phyloP scores from a whole-genome alignment of 2,113 vertebrate species.

The Thermophis baileyi region DNA sequence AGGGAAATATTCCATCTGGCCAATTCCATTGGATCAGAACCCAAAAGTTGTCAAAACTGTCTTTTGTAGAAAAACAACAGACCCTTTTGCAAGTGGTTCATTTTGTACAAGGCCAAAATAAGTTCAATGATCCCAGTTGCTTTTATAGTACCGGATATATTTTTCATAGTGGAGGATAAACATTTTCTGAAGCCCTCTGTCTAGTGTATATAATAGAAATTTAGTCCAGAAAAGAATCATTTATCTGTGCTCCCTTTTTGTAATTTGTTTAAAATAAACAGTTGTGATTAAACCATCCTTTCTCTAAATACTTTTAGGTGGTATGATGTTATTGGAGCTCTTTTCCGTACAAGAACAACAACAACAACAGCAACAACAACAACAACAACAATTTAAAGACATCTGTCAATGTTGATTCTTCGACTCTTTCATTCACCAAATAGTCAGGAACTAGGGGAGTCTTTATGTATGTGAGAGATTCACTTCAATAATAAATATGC shows the following conservation, averaged over 20 bases:
- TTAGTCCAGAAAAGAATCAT: not conserved
- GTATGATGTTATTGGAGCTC: not conserved
- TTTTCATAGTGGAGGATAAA: not conserved
- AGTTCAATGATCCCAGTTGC: not conserved
- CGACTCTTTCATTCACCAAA: not conserved
- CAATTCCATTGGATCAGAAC: not conserved
- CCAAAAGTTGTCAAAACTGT: not conserved
- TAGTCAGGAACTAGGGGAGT: not conserved
- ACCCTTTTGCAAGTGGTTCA: not conserved
- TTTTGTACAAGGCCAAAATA: not conserved
- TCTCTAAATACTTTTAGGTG: constrained; percentile 9
- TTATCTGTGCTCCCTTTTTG: not conserved
- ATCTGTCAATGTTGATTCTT: not conserved
- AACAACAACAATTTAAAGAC: not conserved
- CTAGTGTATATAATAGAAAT: not conserved
- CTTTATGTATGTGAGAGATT: accelerated
- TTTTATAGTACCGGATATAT: not conserved
- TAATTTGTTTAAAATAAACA: not conserved
- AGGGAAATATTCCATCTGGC: not conserved
- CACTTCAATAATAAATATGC: not conserved
- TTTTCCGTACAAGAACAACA: not conserved
- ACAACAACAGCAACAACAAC: too few relatives aligned
- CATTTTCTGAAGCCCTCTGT: not conserved
- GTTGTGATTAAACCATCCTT: constrained; percentile 10
- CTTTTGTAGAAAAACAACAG: not conserved